Evolutionary conservation across 2,888 invertebrate genomes (phyloP).

Genomic region (Pedicia rivosa): DNA sequence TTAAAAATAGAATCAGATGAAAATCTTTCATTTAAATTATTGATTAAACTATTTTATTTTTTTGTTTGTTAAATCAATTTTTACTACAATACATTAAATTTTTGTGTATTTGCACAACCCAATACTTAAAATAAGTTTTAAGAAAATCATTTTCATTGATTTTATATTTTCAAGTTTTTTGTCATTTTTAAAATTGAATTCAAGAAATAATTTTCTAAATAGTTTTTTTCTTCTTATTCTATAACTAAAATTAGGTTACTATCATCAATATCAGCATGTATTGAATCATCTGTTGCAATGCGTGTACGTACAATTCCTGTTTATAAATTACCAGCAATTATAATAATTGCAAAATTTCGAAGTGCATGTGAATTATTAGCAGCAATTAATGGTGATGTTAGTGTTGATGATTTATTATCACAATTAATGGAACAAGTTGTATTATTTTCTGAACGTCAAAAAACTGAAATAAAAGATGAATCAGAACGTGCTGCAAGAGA

Average conservation of each 20-base stretch:
- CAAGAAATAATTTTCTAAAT: conserved; percentile 1
- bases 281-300: conserved; percentile 70
- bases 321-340: conserved; percentile 74
- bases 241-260: conserved; percentile 64
- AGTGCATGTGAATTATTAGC: conserved; percentile 82
- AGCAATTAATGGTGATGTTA: conserved; percentile 84
- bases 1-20: too few species aligned
- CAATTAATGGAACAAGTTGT: conserved; percentile 78
- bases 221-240: conserved; percentile 12
- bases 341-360: conserved; percentile 76
- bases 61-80: too few species aligned
- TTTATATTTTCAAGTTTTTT: too few species aligned
- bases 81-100: too few species aligned
- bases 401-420: conserved; percentile 75
- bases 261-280: conserved; percentile 52
- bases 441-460: conserved; percentile 60
- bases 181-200: too few species aligned
- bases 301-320: conserved; percentile 73
- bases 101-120: too few species aligned
- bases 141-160: too few species aligned
- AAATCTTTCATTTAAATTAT: too few species aligned
- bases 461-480: conserved; percentile 67
- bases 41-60: too few species aligned
- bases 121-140: too few species aligned
- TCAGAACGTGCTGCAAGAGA: conserved; percentile 79